A percentile compares a stretch with the other conserved stretches of the same genome.
Conservation (phyloP, 2,888 invertebrate species). For the Coremacera marginata region DNA sequence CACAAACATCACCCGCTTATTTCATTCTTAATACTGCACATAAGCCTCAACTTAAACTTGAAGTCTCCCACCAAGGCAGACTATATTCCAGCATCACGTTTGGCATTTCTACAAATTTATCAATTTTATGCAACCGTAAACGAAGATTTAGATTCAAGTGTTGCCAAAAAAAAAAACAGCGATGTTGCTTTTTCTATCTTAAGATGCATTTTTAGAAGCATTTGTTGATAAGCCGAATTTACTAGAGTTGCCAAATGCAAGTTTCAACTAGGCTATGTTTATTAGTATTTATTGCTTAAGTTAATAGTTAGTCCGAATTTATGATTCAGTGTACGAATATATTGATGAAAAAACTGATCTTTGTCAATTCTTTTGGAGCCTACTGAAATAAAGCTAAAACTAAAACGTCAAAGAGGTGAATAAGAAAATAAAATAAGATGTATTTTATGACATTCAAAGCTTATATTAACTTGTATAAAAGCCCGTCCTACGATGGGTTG, state of each 20-base stretch:
- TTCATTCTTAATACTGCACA: neutral
- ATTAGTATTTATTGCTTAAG: neutral
- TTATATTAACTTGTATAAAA: too few species aligned
- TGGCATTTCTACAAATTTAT: neutral
- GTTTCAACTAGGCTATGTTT: neutral
- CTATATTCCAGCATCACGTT: neutral
- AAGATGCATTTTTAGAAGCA: neutral
- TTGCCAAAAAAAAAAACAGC: conserved; percentile 3
- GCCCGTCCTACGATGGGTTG: too few species aligned
- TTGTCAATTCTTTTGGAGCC: too few species aligned
- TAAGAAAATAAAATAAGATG: too few species aligned
- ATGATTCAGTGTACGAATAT: too few species aligned
- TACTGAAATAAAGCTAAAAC: too few species aligned
- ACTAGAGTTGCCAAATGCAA: neutral
- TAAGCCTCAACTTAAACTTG: neutral
- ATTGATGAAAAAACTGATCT: too few species aligned
- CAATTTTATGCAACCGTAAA: conserved; percentile 16
- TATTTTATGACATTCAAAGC: too few species aligned
- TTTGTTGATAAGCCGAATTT: neutral
- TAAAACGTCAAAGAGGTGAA: too few species aligned
- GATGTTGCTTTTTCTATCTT: neutral
- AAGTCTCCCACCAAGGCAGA: neutral
- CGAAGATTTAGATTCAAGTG: conserved; percentile 1
- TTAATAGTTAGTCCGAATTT: neutral
- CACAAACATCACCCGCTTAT: neutral